phyloP scores from a whole-genome alignment of 2,888 invertebrate genomes.

The Encarsia formosa region DNA sequence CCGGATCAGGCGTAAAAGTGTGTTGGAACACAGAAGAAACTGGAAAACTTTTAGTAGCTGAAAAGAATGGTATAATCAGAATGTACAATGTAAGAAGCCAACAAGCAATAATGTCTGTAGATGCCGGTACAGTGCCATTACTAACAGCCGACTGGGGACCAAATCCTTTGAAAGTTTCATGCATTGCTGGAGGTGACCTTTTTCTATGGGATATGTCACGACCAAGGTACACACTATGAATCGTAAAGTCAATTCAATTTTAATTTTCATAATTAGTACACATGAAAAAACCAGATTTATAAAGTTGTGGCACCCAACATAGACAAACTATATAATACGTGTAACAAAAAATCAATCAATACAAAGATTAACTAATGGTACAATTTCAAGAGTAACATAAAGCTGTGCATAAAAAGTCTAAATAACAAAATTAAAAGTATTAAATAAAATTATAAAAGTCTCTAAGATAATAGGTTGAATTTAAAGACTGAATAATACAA shows the following conservation, averaged over 20 bases:
- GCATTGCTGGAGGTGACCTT: slow-evolving; percentile 64
- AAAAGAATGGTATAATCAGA: slow-evolving; percentile 69
- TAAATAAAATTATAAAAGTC: background rate
- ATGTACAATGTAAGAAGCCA: slow-evolving; percentile 69
- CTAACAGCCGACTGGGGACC: slow-evolving; percentile 69
- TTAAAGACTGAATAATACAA: slow-evolving; percentile 2
- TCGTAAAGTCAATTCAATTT: too few species aligned
- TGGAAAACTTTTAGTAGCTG: slow-evolving; percentile 69
- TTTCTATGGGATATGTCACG: slow-evolving; percentile 66
- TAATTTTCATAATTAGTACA: too few species aligned
- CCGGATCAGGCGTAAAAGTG: slow-evolving; percentile 64
- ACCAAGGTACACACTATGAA: slow-evolving; percentile 64
- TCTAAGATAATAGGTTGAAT: too few species aligned
- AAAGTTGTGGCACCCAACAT: too few species aligned
- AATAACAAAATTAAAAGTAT: too few species aligned
- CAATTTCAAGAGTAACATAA: too few species aligned
- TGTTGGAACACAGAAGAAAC: slow-evolving; percentile 69
- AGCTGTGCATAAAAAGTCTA: too few species aligned
- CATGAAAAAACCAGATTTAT: too few species aligned
- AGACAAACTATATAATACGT: too few species aligned
- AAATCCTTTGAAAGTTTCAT: slow-evolving; percentile 60
- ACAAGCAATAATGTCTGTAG: slow-evolving; percentile 64
- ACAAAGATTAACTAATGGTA: too few species aligned
- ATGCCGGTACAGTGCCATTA: slow-evolving; percentile 60
- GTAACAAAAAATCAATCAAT: too few species aligned